Conservation (phyloP, 2,797 vertebrate species). For the Melanotaenia trifasciata region DNA sequence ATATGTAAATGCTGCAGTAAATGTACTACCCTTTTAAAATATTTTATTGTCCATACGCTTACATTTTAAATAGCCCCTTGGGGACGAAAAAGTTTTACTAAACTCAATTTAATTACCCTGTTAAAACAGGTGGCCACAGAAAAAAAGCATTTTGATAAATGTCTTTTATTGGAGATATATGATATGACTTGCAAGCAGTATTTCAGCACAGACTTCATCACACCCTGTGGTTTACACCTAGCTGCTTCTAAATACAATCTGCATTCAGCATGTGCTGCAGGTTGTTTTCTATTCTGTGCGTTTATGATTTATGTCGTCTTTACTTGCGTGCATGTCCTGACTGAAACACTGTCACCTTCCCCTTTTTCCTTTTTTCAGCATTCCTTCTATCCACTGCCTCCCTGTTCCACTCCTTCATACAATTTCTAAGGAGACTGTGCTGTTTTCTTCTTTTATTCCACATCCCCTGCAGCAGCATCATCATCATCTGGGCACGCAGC, state of each 20-base stretch:
- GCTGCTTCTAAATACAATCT: slow-evolving; percentile 33
- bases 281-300: slow-evolving; percentile 3
- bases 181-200: slow-evolving; percentile 31
- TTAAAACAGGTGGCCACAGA: slow-evolving; percentile 6
- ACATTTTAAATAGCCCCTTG: too few species aligned
- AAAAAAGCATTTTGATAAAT: neutral
- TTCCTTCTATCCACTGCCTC: neutral
- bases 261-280: neutral
- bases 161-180: slow-evolving; percentile 41
- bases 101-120: neutral
- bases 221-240: slow-evolving; percentile 17
- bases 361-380: too few species aligned
- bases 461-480: slow-evolving; percentile 80
- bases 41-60: too few species aligned
- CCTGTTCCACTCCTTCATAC: too few species aligned
- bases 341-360: neutral
- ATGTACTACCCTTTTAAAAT: too few species aligned
- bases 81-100: too few species aligned
- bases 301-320: slow-evolving; percentile 5
- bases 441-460: slow-evolving; percentile 70
- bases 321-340: neutral
- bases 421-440: too few species aligned
- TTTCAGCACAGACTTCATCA: slow-evolving; percentile 20
- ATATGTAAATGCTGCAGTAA: too few species aligned
- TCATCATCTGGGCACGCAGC: slow-evolving; percentile 76